Percentiles rank a stretch among this genome's conserved stretches.
phyloP scores from a whole-genome alignment of 2,113 vertebrate species.

The Scomber colias region DNA sequence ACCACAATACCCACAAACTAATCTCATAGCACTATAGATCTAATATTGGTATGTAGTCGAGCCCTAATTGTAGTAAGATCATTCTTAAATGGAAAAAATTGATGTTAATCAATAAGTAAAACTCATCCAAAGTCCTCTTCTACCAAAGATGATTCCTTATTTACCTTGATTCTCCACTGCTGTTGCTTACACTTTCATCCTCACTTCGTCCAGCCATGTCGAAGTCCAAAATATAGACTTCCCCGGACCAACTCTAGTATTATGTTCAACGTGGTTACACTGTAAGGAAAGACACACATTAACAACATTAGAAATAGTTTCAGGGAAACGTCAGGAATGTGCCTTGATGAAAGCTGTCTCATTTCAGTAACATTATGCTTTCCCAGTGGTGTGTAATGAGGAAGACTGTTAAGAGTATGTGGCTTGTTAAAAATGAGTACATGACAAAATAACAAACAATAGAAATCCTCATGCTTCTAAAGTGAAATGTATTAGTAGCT shows the following conservation, averaged over 20 bases:
- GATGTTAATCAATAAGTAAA: neutral
- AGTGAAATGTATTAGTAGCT: neutral
- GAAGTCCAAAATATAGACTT: constrained; percentile 62
- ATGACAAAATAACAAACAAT: neutral
- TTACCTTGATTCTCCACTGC: constrained; percentile 97
- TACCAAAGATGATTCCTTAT: neutral
- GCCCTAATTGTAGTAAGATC: neutral
- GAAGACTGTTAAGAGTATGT: no score
- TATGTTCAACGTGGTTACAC: constrained; percentile 47
- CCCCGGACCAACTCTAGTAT: constrained; percentile 35
- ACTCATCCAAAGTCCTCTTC: neutral
- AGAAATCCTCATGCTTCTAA: neutral
- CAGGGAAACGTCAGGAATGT: neutral
- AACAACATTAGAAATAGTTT: neutral
- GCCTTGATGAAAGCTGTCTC: neutral
- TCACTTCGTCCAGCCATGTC: constrained; percentile 97
- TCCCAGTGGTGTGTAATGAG: neutral
- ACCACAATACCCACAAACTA: no score
- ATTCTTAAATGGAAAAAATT: neutral
- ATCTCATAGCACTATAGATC: no score
- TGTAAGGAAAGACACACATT: constrained; percentile 24
- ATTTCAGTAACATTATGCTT: neutral
- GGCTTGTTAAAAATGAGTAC: neutral
- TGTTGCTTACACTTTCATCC: constrained; percentile 96
- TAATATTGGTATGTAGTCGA: no score